These are phyloP conservation scores for Callionymus lyra DNA, from an alignment of 2,113 vertebrate species.

Conservation along the genomic window DNA sequence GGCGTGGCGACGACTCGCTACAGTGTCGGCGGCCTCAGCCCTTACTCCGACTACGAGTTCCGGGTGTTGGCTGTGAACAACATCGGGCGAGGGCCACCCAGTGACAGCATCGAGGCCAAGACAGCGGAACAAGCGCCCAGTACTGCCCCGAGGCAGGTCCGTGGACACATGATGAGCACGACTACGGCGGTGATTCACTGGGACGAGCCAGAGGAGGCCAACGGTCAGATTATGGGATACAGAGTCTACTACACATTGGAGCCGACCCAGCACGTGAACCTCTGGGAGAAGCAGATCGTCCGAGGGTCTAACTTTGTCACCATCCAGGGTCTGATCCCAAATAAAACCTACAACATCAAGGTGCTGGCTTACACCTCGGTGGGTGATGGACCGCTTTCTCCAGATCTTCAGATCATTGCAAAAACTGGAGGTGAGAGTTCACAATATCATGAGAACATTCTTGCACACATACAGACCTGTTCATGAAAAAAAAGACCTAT, in stretches of 20 bases:
- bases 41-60: slow-evolving; percentile 97
- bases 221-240: slow-evolving; percentile 96
- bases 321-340: slow-evolving; percentile 87
- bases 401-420: slow-evolving; percentile 95
- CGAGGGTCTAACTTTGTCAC: slow-evolving; percentile 90
- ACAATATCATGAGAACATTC: no score
- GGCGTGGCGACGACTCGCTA: slow-evolving; percentile 96
- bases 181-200: slow-evolving; percentile 95
- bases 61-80: slow-evolving; percentile 95
- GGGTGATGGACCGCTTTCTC: slow-evolving; percentile 90
- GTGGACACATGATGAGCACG: slow-evolving; percentile 92
- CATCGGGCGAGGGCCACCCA: slow-evolving; percentile 87
- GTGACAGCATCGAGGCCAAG: slow-evolving; percentile 87
- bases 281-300: slow-evolving; percentile 95
- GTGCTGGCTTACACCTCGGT: slow-evolving; percentile 97
- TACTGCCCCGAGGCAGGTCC: slow-evolving; percentile 87
- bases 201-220: slow-evolving; percentile 96
- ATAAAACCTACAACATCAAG: slow-evolving; percentile 94
- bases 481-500: no score
- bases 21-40: slow-evolving; percentile 93
- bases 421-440: slow-evolving; percentile 95
- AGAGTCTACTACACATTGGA: slow-evolving; percentile 96
- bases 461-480: no score
- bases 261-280: slow-evolving; percentile 81
- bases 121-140: slow-evolving; percentile 96